phyloP scores from a whole-genome alignment of 2,113 vertebrate genomes.

The Dolichotis patagonum region DNA sequence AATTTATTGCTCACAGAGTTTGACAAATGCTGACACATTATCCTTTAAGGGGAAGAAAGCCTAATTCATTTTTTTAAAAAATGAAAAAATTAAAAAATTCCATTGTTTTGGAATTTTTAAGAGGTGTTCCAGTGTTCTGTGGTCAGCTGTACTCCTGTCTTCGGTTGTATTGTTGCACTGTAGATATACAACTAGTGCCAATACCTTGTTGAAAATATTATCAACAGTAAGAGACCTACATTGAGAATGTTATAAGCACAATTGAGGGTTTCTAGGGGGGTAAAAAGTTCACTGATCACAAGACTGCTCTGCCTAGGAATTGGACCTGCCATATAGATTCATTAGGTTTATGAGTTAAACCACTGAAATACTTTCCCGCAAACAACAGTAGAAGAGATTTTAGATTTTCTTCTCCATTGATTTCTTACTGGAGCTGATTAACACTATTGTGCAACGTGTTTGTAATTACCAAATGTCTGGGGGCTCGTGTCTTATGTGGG shows the following conservation, averaged over 20 bases:
- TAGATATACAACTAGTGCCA: not conserved
- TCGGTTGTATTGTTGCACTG: accelerated
- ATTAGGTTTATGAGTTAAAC: not conserved
- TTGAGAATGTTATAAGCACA: conserved; percentile 40
- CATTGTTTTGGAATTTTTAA: conserved; percentile 57
- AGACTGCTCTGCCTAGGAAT: conserved; percentile 9
- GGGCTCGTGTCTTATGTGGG: not conserved
- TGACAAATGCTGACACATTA: conserved; percentile 39
- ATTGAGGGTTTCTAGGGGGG: not conserved
- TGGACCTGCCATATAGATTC: not conserved
- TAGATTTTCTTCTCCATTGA: not conserved
- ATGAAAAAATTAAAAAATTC: too few species aligned
- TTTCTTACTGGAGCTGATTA: not conserved
- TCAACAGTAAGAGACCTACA: not conserved
- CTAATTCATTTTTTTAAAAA: conserved; percentile 23
- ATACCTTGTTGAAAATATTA: not conserved
- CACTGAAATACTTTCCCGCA: not conserved
- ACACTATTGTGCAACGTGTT: not conserved
- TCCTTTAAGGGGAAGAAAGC: not conserved
- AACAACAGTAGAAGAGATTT: not conserved
- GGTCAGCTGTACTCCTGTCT: not conserved
- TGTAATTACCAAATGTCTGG: not conserved
- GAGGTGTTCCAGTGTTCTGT: conserved; percentile 10
- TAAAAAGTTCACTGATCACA: not conserved
- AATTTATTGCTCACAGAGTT: not conserved